A percentile compares a stretch with the other conserved stretches of the same genome.
Conservation (phyloP, 2,888 invertebrate species). For the Caenorhabditis plicata region DNA sequence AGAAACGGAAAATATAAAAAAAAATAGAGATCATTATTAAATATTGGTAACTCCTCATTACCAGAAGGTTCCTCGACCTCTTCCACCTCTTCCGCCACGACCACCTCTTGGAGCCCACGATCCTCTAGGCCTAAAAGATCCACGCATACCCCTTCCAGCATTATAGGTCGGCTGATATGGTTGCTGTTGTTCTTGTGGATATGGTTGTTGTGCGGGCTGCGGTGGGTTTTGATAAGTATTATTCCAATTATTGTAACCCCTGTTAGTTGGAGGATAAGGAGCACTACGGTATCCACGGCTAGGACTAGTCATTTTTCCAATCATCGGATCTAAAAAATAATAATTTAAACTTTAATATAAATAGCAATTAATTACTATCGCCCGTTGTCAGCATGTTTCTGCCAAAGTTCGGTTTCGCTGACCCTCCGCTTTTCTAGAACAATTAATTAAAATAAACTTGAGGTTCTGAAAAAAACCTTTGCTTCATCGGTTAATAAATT, state of each 20-base stretch:
- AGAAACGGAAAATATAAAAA: no score
- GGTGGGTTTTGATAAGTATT: slow-evolving; percentile 13
- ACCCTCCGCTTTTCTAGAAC: background rate
- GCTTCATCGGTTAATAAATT: slow-evolving; percentile 29
- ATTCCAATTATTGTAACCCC: slow-evolving; percentile 5
- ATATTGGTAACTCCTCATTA: slow-evolving; percentile 6
- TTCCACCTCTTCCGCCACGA: slow-evolving; percentile 4
- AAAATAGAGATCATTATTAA: background rate
- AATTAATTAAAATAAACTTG: background rate
- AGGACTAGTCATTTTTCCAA: background rate
- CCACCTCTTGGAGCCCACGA: background rate
- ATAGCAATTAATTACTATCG: no score
- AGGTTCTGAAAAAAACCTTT: background rate
- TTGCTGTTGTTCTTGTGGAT: no score
- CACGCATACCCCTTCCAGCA: no score
- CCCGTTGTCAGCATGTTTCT: no score
- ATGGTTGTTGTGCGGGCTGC: slow-evolving; percentile 13
- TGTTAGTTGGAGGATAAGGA: slow-evolving; percentile 1
- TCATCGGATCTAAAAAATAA: slow-evolving; percentile 2
- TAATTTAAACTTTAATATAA: no score
- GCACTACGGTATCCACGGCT: background rate
- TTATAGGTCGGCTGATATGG: no score
- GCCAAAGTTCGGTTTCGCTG: background rate
- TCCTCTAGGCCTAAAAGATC: no score
- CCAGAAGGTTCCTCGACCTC: slow-evolving; percentile 14